phyloP scores from a whole-genome alignment of 2,113 vertebrate genomes.

The Mustela lutreola region DNA sequence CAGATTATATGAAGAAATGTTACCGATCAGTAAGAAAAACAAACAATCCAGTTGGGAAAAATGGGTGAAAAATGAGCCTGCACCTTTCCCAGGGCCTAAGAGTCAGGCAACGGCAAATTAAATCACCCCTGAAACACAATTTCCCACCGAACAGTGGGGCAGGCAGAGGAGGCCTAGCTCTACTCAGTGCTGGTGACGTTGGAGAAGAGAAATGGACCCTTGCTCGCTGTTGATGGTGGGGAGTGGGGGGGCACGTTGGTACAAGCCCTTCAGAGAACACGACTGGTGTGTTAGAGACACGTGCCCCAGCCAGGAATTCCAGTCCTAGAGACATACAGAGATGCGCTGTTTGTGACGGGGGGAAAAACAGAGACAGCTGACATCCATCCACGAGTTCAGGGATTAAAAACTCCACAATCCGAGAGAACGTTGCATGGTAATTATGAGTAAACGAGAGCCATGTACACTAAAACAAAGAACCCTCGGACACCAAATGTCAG shows the following conservation, averaged over 20 bases:
- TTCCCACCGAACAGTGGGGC: not conserved
- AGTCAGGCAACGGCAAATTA: not conserved
- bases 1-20: not conserved
- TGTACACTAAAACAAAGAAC: not conserved
- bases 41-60: not conserved
- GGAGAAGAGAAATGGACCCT: not conserved
- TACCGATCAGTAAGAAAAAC: not conserved
- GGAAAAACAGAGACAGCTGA: not conserved
- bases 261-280: not conserved
- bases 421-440: not conserved
- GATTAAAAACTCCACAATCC: not conserved
- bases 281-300: not conserved
- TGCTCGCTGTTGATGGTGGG: too few relatives aligned
- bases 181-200: not conserved
- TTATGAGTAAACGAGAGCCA: not conserved
- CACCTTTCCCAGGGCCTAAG: not conserved
- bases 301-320: not conserved
- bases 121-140: not conserved
- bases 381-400: not conserved
- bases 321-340: too few relatives aligned
- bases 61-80: not conserved
- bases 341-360: not conserved
- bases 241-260: not conserved
- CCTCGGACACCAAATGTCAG: not conserved
- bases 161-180: not conserved